These are phyloP conservation scores for Dinocampus coccinellae DNA, from an alignment of 2,888 invertebrate species.

Conservation along the genomic window DNA sequence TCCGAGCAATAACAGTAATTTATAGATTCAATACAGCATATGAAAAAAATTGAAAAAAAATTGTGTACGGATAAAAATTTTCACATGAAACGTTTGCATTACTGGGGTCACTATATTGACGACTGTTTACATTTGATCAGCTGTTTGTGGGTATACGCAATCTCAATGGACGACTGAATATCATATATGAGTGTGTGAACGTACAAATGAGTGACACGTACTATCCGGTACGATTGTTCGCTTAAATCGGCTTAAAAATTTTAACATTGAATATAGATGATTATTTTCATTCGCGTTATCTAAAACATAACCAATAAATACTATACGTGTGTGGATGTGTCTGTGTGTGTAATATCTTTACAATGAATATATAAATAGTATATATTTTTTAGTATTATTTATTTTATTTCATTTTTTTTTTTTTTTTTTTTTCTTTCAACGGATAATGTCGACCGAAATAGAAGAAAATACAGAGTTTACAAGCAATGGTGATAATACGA, in stretches of 20 bases:
- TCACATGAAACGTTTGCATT: no score
- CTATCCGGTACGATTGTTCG: not conserved
- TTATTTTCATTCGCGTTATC: no score
- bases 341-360: no score
- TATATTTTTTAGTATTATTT: not conserved
- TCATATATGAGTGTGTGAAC: no score
- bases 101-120: no score
- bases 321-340: no score
- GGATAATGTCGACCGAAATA: constrained; percentile 61
- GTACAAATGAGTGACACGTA: not conserved
- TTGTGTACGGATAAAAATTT: no score
- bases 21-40: not conserved
- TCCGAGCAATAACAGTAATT: no score
- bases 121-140: not conserved
- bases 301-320: no score
- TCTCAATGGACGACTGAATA: not conserved
- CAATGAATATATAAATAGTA: not conserved
- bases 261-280: no score
- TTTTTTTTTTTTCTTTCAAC: constrained; percentile 28
- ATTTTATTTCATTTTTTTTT: not conserved
- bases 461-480: constrained; percentile 53
- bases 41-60: no score
- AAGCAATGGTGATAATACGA: constrained; percentile 63
- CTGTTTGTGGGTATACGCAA: not conserved
- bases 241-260: not conserved